Base-by-base conservation (phyloP, 2,797 vertebrate genomes). In the Furcifer pardalis region DNA sequence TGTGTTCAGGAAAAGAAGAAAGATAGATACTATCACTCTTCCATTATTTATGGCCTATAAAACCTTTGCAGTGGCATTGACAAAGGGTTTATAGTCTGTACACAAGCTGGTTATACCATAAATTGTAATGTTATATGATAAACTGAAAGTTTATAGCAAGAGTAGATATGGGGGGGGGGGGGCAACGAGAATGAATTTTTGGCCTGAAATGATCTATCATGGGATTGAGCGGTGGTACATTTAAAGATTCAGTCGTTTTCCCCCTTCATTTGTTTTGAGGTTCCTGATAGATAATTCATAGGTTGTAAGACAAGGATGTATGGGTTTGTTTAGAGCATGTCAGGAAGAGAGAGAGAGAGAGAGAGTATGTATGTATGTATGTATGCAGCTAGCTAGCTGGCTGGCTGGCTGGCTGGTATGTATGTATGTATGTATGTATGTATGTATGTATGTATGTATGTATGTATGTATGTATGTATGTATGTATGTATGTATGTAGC, bases 61-160 rank as follows among this genome's bases (percentile, higher is more conserved):
- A 96, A 95, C 94, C 95, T 96, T 96, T 94, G 95, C 94, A 78
- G 92, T 96, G 96, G 95, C 96, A 96, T 95, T 96, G 96, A 96
- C 94, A 93, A 96, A 96, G 95, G 92, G 96, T 95, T 96, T 96
- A 96, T 95, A 95, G 95, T 95, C 94, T 88, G 95, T 92, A 95
- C 94, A 95, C 95, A 96, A 96, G 95, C 96, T 95, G 95, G 95
- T 95, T 96, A 96, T 94, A 93, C 94, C 94, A 96, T 96, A 96
- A 96, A 96, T 96, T 96, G 96, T 96, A 96, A 96, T 96, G 96
- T 95, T 96, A 95, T 95, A 96, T 96, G 95, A 96, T 95, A 96
- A 96, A 96, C 94, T 94, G 91, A 89, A 94, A 94, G 93, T 96
- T 96, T 96, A 96, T 91, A 95, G 95, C 94, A 94, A 94, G 91